Base-by-base conservation (phyloP, 2,113 vertebrate genomes). In the Narcine bancroftii region DNA sequence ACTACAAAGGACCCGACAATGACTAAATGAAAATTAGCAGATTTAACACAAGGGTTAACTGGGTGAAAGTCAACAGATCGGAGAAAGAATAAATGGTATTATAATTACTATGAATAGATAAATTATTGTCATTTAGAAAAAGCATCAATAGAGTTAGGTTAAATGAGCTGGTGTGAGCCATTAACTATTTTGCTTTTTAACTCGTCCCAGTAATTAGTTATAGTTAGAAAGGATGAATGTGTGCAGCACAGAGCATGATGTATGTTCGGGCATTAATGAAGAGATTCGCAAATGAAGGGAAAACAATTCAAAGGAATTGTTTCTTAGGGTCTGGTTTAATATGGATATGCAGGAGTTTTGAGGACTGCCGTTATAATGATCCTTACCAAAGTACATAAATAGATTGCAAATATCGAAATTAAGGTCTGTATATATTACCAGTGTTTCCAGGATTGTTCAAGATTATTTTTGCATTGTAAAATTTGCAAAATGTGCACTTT, bases 111-210 rank as follows among this genome's bases (percentile, higher is more conserved):
- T 75, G 72, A 15, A 75, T 72, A 72, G 69, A 72, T 72, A 72
- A 72, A 72, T 75, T 75, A 39, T 39, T 75, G 72, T 75, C 72
- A 75, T 75, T 75, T 39, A 17, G 13, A 29, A 75, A 13, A 75
- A 75, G 72, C 72, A 75, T n/a, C 72, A 0, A 75, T 3, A 75
- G 11, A 75, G 72, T 75, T 75, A 39, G 72, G n/a, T 75, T 75
- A 75, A 75, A 75, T 75, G 72, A 73, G 72, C 72, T 73, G 33
- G 72, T 73, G 72, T 73, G 72, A 75, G n/a, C 6, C 72, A 75
- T 75, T 39, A 72, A 72, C 29, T 72, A 72, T 72, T 72, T 72
- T 33, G 26, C 69, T 72, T 72, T 26, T 72, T 72, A 72, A 72
- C 69, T 72, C 33, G 69, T 72, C 69, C 69, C 29, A 72, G 29